These are phyloP conservation scores for Glaucopsyche alexis DNA, from an alignment of 2,888 invertebrate species.

Conservation along the genomic window DNA sequence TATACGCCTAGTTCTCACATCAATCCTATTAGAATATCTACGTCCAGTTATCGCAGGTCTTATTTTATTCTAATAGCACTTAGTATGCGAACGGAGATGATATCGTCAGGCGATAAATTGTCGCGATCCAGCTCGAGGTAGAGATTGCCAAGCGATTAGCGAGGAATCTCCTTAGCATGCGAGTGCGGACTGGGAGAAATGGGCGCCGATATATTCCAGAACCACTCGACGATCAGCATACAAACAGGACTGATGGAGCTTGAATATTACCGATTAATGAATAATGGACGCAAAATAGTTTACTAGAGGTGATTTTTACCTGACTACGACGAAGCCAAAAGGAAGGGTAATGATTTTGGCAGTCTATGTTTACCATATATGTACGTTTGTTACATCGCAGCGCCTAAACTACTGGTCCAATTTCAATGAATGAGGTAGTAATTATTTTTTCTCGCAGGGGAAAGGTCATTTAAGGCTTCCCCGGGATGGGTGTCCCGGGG, in stretches of 20 bases:
- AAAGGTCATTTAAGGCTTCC: too few species aligned
- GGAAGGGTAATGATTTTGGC: too few species aligned
- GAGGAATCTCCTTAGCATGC: conserved; percentile 23
- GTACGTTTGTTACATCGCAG: too few species aligned
- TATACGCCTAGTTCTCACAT: conserved; percentile 13
- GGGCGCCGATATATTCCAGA: not conserved
- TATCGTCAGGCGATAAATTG: conserved; percentile 29
- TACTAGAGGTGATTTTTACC: too few species aligned
- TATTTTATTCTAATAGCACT: conserved; percentile 22
- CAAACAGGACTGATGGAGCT: not conserved
- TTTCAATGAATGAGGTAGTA: too few species aligned
- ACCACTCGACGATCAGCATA: not conserved
- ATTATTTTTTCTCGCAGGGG: too few species aligned
- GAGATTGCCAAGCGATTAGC: conserved; percentile 36
- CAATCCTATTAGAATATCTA: conserved; percentile 18
- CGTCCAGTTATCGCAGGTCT: conserved; percentile 11
- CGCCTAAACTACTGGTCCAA: too few species aligned
- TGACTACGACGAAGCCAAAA: too few species aligned
- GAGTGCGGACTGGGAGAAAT: conserved; percentile 15
- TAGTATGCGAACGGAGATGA: conserved; percentile 24
- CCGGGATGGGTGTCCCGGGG: too few species aligned
- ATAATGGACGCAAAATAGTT: too few species aligned
- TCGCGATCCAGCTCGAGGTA: conserved; percentile 27
- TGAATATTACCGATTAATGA: too few species aligned
- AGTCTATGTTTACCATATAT: too few species aligned